Conservation (phyloP, 64 coral and sea anemone species). For the Catalaphyllia jardinei region DNA sequence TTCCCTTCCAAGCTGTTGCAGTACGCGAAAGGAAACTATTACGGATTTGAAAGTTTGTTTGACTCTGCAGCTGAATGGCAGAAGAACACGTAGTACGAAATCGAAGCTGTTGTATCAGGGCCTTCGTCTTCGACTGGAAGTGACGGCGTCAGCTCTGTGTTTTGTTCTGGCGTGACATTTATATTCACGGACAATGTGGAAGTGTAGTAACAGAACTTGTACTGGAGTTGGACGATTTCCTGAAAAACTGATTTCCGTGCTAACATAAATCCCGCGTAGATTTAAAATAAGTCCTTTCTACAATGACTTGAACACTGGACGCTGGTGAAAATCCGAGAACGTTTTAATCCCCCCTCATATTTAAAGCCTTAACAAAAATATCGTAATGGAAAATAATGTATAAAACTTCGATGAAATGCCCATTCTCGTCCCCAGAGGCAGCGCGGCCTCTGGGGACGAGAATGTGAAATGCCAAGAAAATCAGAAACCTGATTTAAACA, state of each 20-base stretch:
- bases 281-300: no score
- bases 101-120: not conserved
- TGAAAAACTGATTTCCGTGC: not conserved
- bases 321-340: no score
- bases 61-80: not conserved
- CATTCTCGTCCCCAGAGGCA: no score
- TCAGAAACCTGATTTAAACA: no score
- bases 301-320: no score
- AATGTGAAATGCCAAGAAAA: no score
- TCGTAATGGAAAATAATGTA: no score
- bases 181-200: not conserved
- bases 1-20: not conserved
- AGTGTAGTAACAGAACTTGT: not conserved
- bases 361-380: no score
- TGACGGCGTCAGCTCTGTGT: not conserved
- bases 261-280: no score
- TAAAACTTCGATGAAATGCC: no score
- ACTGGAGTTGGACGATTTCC: not conserved
- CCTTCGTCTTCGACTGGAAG: not conserved
- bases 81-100: not conserved
- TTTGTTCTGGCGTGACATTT: not conserved
- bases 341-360: no score
- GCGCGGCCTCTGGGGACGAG: no score
- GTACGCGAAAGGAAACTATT: not conserved
- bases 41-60: slow-evolving; percentile 1